Evolutionary conservation across 2,888 invertebrate species (phyloP).

Genomic region (Lithodes maja): DNA sequence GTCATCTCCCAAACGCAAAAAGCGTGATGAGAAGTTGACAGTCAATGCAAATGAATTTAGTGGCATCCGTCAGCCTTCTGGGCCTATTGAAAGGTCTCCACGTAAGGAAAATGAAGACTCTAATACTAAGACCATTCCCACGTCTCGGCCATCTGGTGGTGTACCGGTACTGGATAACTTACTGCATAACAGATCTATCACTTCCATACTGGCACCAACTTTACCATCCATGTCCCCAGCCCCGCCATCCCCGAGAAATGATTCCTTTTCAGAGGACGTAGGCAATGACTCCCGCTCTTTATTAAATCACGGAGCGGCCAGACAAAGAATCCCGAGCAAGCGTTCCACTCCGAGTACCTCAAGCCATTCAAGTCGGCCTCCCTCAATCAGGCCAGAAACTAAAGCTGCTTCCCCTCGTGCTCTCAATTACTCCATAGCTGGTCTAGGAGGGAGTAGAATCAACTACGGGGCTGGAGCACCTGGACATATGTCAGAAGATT

Average conservation of each 20-base stretch:
- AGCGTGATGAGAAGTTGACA: constrained; percentile 37
- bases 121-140: constrained; percentile 7
- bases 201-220: neutral
- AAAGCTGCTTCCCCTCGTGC: constrained; percentile 57
- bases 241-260: constrained; percentile 15
- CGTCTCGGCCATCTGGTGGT: constrained; percentile 15
- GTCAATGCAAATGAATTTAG: constrained; percentile 27
- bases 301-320: constrained; percentile 13
- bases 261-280: neutral
- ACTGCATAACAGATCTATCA: constrained; percentile 16
- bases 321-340: constrained; percentile 18
- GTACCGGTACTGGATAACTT: constrained; percentile 1
- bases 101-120: constrained; percentile 6
- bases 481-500: constrained; percentile 51
- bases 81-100: constrained; percentile 22
- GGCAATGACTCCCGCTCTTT: constrained; percentile 25
- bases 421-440: constrained; percentile 55
- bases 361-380: constrained; percentile 26
- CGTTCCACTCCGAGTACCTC: constrained; percentile 28
- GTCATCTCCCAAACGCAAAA: constrained; percentile 55
- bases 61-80: neutral
- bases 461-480: constrained; percentile 24
- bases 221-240: constrained; percentile 10
- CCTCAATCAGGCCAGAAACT: constrained; percentile 40
- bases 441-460: constrained; percentile 44